Base-by-base conservation (phyloP, 2,888 invertebrate species). In the Nomada fabriciana region DNA sequence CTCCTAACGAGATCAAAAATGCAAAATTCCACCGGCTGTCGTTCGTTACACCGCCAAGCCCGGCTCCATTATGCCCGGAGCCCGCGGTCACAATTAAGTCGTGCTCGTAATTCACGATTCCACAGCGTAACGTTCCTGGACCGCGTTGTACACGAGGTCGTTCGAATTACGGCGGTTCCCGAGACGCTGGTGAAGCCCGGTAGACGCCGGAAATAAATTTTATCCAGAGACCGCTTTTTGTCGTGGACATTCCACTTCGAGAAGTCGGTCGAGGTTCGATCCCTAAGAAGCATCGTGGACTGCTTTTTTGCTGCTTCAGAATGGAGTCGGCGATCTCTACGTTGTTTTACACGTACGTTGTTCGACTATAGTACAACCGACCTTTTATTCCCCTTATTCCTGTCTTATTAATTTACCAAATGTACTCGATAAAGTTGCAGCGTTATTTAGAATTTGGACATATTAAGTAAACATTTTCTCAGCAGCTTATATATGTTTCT, bases 71-170 rank as follows among this genome's bases (percentile, higher is more conserved):
- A 65, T 59, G 63, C 23, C 42, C 10, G n/a, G 36, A 57, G 42
- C 71, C 71, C 59, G 57, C 71, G 71, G 76, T 65, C 42, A 71
- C 64, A 76, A 76, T 76, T 76, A 76, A 76, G 71, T 76, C 64
- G n/a, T 57, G 25, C 64, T 18, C 59, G 64, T 76, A 71, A 71
- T 71, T 76, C 76, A 71, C 71, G 64, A 76, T 76, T 65, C 52
- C 52, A 20, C 25, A 71, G 52, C 20, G 13, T 50, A 53, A 50
- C 68, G 52, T 69, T 63, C 63, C 29, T 53, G 74, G 47, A 52
- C 25, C 47, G 13, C 25, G 50, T 18, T 72, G 67, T 71, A 71
- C 70, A 63, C 42, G 18, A 55, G 50, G 36, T 61, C 43, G 23
- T 25, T 43, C 61, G 76, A 69, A 72, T 67, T 57, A 61, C 78